Evolutionary conservation across 1,140 invertebrate species (phyloP), one percentile per base, ranked within the genome.

Genomic region (Procambarus virginalis): DNA sequence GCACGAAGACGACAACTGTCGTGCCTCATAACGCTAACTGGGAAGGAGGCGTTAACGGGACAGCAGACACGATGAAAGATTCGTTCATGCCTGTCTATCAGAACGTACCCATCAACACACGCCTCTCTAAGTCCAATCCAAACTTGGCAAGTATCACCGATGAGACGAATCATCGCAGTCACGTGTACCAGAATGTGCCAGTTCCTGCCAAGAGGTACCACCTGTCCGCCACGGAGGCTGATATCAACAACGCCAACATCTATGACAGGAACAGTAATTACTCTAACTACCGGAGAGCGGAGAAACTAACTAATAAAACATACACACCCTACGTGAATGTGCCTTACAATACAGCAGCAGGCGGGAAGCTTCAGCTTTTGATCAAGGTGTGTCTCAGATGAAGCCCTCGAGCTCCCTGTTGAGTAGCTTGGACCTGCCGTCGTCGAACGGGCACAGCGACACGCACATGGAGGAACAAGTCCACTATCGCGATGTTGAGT

Each of bases 91-190:
- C 45, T 70, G 68, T 86, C 17, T 90, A 85, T 58, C 89, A 90
- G 77, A 90, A 90, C 58, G 48, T 90, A 3, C 81, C 81, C 22
- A 46, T 84, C 2, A 79, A 89, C 46, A 58, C 48, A 68, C 79
- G 89, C 20, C 68, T 90, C 10, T 85, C 82, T 12, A 84, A 80
- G 68, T 90, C 89, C 8, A 90, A 84, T 68, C 89, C 89, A 6
- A 78, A 90, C 64, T 45, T 90, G 68, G 73, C 80, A n/a, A 20
- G 45, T 17, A 34, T 34, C 45, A 14, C 22, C 3, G 87, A 77
- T 10, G 79, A 77, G 8, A 64, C 22, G 14, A 78, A 80, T 3
- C 60, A 76, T 51, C 20, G 60, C 48, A 58, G 51, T 2, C 55
- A 17, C 10, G 73, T 86, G 20, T 80, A 82, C 55, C 76, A 81